Conservation (phyloP, 2,113 vertebrate genomes). For the mouse (Mus musculus) region GRCm39 chr2:73513501-73514000, state of each 20-base stretch:
- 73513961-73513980: conserved; percentile 35
- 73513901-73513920: conserved; percentile 10
- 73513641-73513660: conserved; percentile 79
- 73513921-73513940: neutral
- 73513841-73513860: conserved; percentile 10
- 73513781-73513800: conserved; percentile 43
- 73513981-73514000: neutral
- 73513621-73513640: conserved; percentile 84
- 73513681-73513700: conserved; percentile 80
- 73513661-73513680: conserved; percentile 76
- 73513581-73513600: conserved; percentile 77
- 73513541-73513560: conserved; percentile 66
- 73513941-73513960: neutral
- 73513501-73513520: conserved; percentile 63
- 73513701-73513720: conserved; percentile 70
- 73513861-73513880: conserved; percentile 18
- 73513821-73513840: conserved; percentile 29
- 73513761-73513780: conserved; percentile 33
- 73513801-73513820: neutral
- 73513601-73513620: conserved; percentile 79
- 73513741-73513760: conserved; percentile 61
- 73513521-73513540: conserved; percentile 50
- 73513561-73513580: conserved; percentile 71
- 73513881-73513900: neutral
- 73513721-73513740: conserved; percentile 76